Conservation (phyloP, 2,888 invertebrate genomes). For the Drosophila atripex region DNA sequence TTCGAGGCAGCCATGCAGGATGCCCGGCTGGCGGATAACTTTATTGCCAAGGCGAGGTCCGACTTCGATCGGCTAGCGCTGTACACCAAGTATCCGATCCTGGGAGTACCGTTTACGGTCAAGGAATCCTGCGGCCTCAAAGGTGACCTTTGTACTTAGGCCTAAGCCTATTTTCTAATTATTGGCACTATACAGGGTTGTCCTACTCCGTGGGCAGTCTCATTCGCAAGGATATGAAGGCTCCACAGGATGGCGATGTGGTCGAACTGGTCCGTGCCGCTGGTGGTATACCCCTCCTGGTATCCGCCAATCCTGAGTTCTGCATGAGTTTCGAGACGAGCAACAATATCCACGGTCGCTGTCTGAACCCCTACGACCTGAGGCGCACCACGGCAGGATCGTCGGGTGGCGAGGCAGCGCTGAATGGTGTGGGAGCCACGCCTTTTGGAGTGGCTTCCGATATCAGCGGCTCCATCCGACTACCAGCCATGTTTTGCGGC, state of each 20-base stretch:
- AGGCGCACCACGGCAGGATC: conserved; percentile 92
- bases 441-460: conserved; percentile 92
- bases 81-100: conserved; percentile 86
- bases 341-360: conserved; percentile 91
- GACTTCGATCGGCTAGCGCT: conserved; percentile 72
- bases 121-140: conserved; percentile 91
- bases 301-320: conserved; percentile 94
- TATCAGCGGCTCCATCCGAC: conserved; percentile 93
- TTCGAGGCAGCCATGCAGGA: conserved; percentile 88
- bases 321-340: conserved; percentile 95
- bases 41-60: conserved; percentile 69
- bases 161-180: neutral
- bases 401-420: conserved; percentile 93
- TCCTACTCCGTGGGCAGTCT: conserved; percentile 89
- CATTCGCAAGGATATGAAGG: conserved; percentile 84
- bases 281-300: conserved; percentile 92
- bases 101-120: conserved; percentile 92
- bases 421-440: conserved; percentile 90
- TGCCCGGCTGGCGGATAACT: conserved; percentile 86
- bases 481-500: conserved; percentile 93
- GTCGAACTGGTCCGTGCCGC: conserved; percentile 87
- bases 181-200: conserved; percentile 85
- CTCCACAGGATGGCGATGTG: conserved; percentile 88
- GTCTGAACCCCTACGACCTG: conserved; percentile 93
- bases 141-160: conserved; percentile 84